Conservation (phyloP, 2,888 invertebrate genomes). For the Drosophila greeni region DNA sequence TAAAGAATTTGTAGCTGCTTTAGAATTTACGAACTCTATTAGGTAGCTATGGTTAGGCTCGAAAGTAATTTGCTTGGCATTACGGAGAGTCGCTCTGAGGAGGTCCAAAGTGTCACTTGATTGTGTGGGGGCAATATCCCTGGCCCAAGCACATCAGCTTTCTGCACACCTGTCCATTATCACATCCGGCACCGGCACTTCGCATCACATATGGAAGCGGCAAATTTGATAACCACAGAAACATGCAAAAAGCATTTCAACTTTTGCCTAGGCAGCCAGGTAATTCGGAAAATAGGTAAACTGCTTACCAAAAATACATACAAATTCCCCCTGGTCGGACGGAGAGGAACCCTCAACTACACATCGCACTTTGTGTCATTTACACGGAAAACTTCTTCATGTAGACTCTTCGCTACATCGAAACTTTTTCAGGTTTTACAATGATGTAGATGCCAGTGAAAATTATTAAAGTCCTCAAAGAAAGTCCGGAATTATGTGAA, state of each 20-base stretch:
- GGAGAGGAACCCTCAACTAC: constrained; percentile 22
- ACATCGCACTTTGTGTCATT: constrained; percentile 35
- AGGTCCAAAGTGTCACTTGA: not conserved
- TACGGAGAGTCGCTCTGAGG: not conserved
- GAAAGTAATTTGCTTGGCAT: constrained; percentile 27
- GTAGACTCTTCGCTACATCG: constrained; percentile 37
- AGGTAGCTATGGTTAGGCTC: not conserved
- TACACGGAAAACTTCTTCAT: constrained; percentile 35
- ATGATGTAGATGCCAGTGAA: constrained; percentile 21
- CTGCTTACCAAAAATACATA: constrained; percentile 24
- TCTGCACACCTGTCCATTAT: constrained; percentile 18
- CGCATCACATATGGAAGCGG: constrained; percentile 25
- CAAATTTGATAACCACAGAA: constrained; percentile 52
- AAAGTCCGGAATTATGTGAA: not conserved
- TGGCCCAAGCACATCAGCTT: not conserved
- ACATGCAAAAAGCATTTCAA: constrained; percentile 66
- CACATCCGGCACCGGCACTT: constrained; percentile 9
- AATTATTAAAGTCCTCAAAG: constrained; percentile 22
- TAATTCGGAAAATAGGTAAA: constrained; percentile 31
- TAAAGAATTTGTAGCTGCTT: not conserved
- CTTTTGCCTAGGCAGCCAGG: constrained; percentile 32
- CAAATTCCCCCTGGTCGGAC: not conserved
- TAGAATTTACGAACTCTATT: not conserved
- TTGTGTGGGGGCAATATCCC: not conserved
- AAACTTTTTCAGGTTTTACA: constrained; percentile 48